Base-by-base conservation (phyloP, 1,140 invertebrate species). In the Laupala kohalensis region DNA sequence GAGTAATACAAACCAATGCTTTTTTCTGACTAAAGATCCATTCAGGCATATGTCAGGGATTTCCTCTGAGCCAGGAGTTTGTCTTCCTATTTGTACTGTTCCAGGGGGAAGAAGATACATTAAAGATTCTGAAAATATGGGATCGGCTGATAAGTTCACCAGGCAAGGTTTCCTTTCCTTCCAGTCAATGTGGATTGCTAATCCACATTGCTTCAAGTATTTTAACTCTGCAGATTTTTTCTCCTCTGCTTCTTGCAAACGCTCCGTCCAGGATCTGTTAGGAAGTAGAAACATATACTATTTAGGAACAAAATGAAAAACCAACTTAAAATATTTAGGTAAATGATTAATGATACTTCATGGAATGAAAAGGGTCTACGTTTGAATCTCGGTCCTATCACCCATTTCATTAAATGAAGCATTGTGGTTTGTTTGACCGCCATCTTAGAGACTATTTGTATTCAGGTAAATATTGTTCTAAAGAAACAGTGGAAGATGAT, bases 91-190 rank as follows among this genome's bases (percentile, higher is more conserved):
- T 23, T 78, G 79, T 4, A 85, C 81, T 15, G 74, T 74, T 53
- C 84, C 85, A 25, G 78, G 77, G 26, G 84, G 85, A 65, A 91
- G 77, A 0, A 88, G 77, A 77, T 90, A 91, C 72, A 88, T 82
- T 70, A 91, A 80, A 5, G 86, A 88, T 75, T 89, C 88, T 3
- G 87, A 87, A n/a, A 90, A 77, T 77, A 88, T 87, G 6, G 89
- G 88, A 80, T 90, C 89, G 63, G 88, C 86, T 64, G 87, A 84
- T 24, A 90, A 82, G 81, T 90, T 90, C 15, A 91, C 83, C 12
- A 90, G 78, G 77, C 85, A 85, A 4, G 84, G 82, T 28, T 74
- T 66, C 23, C 72, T 81, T 71, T 78, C 78, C 70, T 71, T 77
- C 74, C 78, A 81, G 77, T 81, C 79, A 25, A 82, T 74, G 63